Evolutionary conservation across 2,888 invertebrate genomes (phyloP).

Genomic region (Drosophila paramelanica): DNA sequence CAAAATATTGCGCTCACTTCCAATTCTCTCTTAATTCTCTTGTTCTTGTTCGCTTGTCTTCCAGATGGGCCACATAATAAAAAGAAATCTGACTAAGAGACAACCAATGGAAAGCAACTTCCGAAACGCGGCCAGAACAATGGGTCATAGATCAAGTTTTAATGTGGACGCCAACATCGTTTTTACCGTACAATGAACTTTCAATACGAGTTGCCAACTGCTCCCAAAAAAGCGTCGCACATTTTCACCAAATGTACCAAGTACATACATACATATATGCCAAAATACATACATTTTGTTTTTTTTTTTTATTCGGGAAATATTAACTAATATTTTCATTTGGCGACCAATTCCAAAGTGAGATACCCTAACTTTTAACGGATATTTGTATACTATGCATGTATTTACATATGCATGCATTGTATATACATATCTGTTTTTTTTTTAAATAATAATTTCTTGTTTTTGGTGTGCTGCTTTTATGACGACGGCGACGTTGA

Average conservation of each 20-base stretch:
- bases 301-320: conserved; percentile 21
- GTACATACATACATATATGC: background rate
- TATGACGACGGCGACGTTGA: conserved; percentile 59
- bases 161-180: conserved; percentile 58
- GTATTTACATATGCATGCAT: conserved; percentile 1
- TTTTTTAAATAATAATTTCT: conserved; percentile 50
- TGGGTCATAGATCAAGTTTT: conserved; percentile 78
- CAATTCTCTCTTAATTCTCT: background rate
- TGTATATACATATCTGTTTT: conserved; percentile 4
- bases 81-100: conserved; percentile 49
- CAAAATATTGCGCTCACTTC: background rate
- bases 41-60: background rate
- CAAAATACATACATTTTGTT: conserved; percentile 3
- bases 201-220: conserved; percentile 61
- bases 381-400: background rate
- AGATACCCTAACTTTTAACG: conserved; percentile 14
- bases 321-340: conserved; percentile 64
- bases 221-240: conserved; percentile 32
- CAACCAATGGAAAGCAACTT: conserved; percentile 62
- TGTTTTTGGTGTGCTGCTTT: conserved; percentile 55
- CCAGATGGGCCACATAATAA: conserved; percentile 1
- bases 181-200: conserved; percentile 72
- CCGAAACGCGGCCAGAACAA: conserved; percentile 69
- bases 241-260: conserved; percentile 32
- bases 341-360: conserved; percentile 37